Evolutionary conservation across 2,797 vertebrate genomes (phyloP).

Genomic region (Dallia pectoralis): DNA sequence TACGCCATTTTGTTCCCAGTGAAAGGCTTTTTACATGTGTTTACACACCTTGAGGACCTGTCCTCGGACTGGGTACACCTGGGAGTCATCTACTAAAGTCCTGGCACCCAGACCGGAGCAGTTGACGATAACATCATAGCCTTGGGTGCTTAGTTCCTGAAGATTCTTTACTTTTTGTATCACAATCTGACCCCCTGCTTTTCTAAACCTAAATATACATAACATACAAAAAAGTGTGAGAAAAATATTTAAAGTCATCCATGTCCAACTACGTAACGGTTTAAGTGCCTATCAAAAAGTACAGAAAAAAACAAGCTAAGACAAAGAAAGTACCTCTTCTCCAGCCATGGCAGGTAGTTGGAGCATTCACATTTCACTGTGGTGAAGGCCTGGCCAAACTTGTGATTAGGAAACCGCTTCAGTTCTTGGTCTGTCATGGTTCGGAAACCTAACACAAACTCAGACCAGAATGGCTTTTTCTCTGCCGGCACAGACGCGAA

Average conservation of each 20-base stretch:
- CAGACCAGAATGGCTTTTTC: constrained; percentile 83
- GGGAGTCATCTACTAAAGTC: constrained; percentile 69
- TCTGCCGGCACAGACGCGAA: constrained; percentile 76
- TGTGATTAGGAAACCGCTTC: constrained; percentile 75
- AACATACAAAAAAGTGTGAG: not conserved
- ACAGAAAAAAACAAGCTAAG: not conserved
- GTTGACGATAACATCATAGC: constrained; percentile 85
- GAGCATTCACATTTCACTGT: constrained; percentile 88
- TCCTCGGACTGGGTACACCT: constrained; percentile 80
- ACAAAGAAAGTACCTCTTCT: constrained; percentile 77
- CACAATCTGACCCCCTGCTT: constrained; percentile 68
- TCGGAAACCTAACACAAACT: constrained; percentile 84
- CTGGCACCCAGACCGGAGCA: constrained; percentile 84
- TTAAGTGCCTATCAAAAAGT: too few species aligned
- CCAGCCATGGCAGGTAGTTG: constrained; percentile 86
- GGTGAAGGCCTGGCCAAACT: constrained; percentile 46
- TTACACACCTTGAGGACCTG: constrained; percentile 76
- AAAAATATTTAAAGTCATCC: not conserved
- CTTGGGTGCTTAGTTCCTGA: constrained; percentile 73
- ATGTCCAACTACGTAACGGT: not conserved
- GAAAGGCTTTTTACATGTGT: not conserved
- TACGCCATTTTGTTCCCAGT: not conserved
- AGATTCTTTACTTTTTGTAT: constrained; percentile 73
- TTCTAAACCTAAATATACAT: constrained; percentile 74
- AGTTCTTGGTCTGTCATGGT: constrained; percentile 81